Evolutionary conservation across 2,888 invertebrate genomes (phyloP), one percentile per base, ranked within the genome.

Genomic region (Seira musarum): DNA sequence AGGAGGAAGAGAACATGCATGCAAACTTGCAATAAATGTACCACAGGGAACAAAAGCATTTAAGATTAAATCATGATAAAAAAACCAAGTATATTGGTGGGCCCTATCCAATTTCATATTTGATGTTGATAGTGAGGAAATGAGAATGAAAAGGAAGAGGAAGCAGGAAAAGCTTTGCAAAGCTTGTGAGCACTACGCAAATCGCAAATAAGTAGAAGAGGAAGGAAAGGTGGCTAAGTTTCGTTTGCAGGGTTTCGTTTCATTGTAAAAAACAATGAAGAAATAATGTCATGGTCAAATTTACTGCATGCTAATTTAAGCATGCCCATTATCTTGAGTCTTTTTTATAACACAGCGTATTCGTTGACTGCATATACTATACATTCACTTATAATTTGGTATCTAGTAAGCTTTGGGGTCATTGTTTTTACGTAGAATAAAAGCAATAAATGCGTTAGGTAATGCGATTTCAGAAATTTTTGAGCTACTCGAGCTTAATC

Each of bases 231-330:
- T 30, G 2, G 2, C 8, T 30, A 5, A 8, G 8, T 30, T 30
- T 30, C 30, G n/a, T n/a, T 30, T 30, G 30, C 30, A 30, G 30
- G 2, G 30, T 30, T 8, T 30, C 2, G 30, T 30, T 30, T 30
- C 2, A 30, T 8, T 8, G 8, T 30, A 30, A 30, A 30, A 30
- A 30, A 53, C 53, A 53, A 17, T 53, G 53, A 17, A 15, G 53
- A 53, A 68, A 68, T 65, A 65, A 75, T 68, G 75, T 75, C 75
- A 75, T 30, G 75, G 75, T 46, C 75, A 61, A 76, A 24, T 69
- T 69, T 69, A 69, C 76, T 76, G 76, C 76, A 69, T 69, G 21
- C 25, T 64, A 35, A 69, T 53, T 53, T 53, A 40, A 6, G 40
- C 40, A n/a, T n/a, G n/a, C 30, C 30, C 30, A 30, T 30, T 30